Base-by-base conservation (phyloP, 2,888 invertebrate species). In the Brachynemurus nebulosus region DNA sequence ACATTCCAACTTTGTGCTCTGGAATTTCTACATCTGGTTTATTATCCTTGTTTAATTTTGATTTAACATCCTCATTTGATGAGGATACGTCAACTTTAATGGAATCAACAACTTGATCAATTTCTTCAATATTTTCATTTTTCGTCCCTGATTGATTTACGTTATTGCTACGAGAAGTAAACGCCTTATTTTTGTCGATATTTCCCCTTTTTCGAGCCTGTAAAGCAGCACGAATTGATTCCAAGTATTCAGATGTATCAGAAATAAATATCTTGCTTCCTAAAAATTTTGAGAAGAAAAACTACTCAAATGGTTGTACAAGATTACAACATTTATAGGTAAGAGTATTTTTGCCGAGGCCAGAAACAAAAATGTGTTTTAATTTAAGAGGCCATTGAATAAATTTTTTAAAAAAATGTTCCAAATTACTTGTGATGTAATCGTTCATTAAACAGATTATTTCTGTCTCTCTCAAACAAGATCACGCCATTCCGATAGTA, bases 181-280 rank as follows among this genome's bases (percentile, higher is more conserved):
- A 3, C 4, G n/a, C 14, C n/a, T 6, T 9, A 30, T 11, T 30
- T 8, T 30, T 30, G n/a, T 30, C n/a, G 14, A n/a, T 30, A 30
- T n/a, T 30, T 30, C 14, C 30, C 14, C 4, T 30, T 30, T 30
- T 30, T 30, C n/a, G 14, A 23, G 23, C 9, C 54, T 63, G 67
- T 46, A 80, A 60, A 16, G 74, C 78, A 57, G 70, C 67, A 53
- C 72, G 72, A 48, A 81, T 70, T 5, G 76, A 71, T 49, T 78
- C 70, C 52, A 80, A 68, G 52, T 78, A 55, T 47, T 73, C 65
- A 37, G 72, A 64, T 6, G 75, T 72, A 52, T 74, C 77, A 23
- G 67, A 63, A 55, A 73, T 68, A 50, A 73, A 72, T 51, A 71
- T 61, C 65, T 79, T 80, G 53, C 71, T 74, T 62, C 80, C 81